Evolutionary conservation across 2,113 vertebrate species (phyloP).

Genomic region (Semicossyphus pulcher): DNA sequence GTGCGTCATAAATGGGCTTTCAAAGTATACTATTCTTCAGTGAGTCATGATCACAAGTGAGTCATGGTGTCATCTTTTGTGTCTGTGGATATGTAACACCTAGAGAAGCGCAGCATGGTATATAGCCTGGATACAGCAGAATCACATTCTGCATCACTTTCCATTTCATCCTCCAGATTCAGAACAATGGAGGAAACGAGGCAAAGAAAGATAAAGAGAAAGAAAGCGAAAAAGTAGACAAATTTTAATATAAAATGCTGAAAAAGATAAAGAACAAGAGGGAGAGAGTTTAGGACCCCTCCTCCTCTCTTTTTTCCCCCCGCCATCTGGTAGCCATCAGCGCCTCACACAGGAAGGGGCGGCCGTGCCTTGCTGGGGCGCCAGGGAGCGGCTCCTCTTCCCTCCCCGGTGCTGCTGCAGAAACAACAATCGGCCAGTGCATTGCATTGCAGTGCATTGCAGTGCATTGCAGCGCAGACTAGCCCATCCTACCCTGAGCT

Average conservation of each 20-base stretch:
- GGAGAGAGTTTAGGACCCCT: slow-evolving; percentile 45
- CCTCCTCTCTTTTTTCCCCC: slow-evolving; percentile 60
- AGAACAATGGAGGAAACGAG: not conserved
- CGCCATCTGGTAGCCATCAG: slow-evolving; percentile 86
- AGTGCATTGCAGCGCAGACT: slow-evolving; percentile 3
- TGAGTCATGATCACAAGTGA: slow-evolving; percentile 32
- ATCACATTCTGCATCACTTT: slow-evolving; percentile 9
- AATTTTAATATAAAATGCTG: slow-evolving; percentile 1
- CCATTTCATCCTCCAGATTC: not conserved
- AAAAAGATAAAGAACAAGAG: slow-evolving; percentile 26
- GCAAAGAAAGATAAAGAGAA: not conserved
- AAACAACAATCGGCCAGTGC: slow-evolving; percentile 74
- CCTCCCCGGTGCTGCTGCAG: slow-evolving; percentile 66
- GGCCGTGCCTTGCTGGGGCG: slow-evolving; percentile 75
- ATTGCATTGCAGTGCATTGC: slow-evolving; percentile 11
- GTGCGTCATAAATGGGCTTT: slow-evolving; percentile 11
- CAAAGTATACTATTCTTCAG: slow-evolving; percentile 20
- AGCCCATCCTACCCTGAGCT: slow-evolving; percentile 49
- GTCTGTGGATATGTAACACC: slow-evolving; percentile 22
- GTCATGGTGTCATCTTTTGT: slow-evolving; percentile 30
- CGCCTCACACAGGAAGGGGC: slow-evolving; percentile 82
- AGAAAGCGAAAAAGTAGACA: not conserved
- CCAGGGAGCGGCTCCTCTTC: slow-evolving; percentile 78
- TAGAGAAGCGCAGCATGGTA: not conserved
- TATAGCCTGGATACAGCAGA: not conserved